Percentiles rank a stretch among this genome's conserved stretches.
phyloP scores from a whole-genome alignment of 2,888 invertebrate genomes.

The Sussaba pulchella region DNA sequence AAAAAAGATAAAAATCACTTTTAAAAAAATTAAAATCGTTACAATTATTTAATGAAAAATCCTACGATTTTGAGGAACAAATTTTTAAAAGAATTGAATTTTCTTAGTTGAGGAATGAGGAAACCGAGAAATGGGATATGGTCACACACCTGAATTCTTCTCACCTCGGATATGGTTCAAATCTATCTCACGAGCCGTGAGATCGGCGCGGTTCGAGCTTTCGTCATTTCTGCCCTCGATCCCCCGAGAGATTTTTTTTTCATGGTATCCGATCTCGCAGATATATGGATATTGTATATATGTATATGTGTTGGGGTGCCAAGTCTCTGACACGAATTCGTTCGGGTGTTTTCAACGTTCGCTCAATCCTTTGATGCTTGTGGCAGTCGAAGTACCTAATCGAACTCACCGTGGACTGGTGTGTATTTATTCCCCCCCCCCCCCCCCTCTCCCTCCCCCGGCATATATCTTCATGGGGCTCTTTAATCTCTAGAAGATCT shows the following conservation, averaged over 20 bases:
- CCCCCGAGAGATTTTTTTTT: constrained; percentile 41
- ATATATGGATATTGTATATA: constrained; percentile 1
- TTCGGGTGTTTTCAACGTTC: constrained; percentile 46
- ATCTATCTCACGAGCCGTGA: constrained; percentile 65
- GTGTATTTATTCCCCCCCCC: background rate
- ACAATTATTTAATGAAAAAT: background rate
- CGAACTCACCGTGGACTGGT: constrained; percentile 7
- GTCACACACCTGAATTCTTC: constrained; percentile 53
- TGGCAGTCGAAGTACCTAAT: constrained; percentile 37
- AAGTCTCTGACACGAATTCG: background rate
- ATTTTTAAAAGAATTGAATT: too few relatives aligned
- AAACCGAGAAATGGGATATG: constrained; percentile 37
- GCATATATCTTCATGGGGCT: too few relatives aligned
- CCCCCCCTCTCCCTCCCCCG: too few relatives aligned
- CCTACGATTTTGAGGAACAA: background rate
- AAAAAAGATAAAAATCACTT: too few relatives aligned
- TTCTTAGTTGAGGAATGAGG: constrained; percentile 2
- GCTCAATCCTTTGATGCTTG: constrained; percentile 19
- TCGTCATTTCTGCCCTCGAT: constrained; percentile 53
- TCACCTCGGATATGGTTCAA: constrained; percentile 47
- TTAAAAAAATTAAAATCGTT: background rate
- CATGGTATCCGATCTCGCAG: background rate
- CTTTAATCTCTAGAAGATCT: too few relatives aligned
- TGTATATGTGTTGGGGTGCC: background rate
- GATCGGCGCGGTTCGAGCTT: constrained; percentile 57